These are phyloP conservation scores for Cremastobaeus sp. DNA, from an alignment of 2,888 invertebrate genomes.

Conservation along the genomic window DNA sequence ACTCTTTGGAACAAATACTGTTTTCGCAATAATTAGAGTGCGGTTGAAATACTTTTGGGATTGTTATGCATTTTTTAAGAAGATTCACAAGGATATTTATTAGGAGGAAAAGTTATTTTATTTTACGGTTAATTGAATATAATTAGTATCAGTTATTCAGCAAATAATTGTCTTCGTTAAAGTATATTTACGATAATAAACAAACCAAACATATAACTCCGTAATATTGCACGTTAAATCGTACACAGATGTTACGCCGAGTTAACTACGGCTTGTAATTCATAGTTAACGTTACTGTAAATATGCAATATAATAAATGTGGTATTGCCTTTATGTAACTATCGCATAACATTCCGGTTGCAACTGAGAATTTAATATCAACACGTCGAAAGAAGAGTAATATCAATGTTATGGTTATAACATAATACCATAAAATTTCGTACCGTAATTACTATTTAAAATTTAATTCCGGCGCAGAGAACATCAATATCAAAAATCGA, in stretches of 20 bases:
- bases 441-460: conserved; percentile 27
- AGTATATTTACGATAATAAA: conserved; percentile 18
- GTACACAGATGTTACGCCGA: conserved; percentile 28
- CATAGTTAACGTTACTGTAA: conserved; percentile 42
- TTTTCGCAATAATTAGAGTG: no score
- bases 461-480: conserved; percentile 4
- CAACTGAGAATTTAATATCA: conserved; percentile 32
- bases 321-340: conserved; percentile 42
- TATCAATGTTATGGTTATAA: conserved; percentile 41
- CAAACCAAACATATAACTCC: neutral
- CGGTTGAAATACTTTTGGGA: no score
- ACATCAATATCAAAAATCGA: neutral
- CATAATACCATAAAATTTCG: conserved; percentile 24
- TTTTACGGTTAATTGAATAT: no score
- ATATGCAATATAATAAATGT: conserved; percentile 40
- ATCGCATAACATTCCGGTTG: conserved; percentile 32
- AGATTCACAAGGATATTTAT: no score
- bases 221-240: conserved; percentile 2
- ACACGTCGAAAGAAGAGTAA: conserved; percentile 21
- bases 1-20: no score
- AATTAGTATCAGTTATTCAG: no score
- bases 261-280: conserved; percentile 35
- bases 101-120: no score
- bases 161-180: no score
- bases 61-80: no score